Evolutionary conservation across 2,113 vertebrate species (phyloP).

Genomic region (Cairina moschata): DNA sequence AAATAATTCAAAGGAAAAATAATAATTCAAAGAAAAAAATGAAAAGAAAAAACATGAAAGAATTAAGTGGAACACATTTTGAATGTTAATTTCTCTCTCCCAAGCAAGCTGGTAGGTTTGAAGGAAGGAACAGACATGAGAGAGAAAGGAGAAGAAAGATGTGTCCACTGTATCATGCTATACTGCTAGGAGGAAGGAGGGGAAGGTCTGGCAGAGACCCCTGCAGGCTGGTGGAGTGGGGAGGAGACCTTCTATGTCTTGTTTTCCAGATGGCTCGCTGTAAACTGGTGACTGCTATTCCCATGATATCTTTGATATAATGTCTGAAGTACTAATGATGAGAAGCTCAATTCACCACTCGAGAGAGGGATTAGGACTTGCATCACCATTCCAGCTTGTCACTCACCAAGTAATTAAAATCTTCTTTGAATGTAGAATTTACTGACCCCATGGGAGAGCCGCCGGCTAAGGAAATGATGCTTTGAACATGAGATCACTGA

Average conservation of each 20-base stretch:
- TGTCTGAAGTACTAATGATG: constrained; percentile 26
- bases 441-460: neutral
- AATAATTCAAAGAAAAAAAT: neutral
- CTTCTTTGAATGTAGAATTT: constrained; percentile 57
- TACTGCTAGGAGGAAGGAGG: neutral
- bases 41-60: neutral
- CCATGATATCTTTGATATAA: neutral
- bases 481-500: constrained; percentile 61
- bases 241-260: neutral
- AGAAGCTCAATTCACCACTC: constrained; percentile 14
- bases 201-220: neutral
- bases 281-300: constrained; percentile 7
- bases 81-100: neutral
- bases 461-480: constrained; percentile 5
- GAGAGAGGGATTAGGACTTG: constrained; percentile 28
- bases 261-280: constrained; percentile 9
- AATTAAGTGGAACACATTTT: neutral
- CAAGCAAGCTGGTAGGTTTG: neutral
- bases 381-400: constrained; percentile 30
- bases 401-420: constrained; percentile 63
- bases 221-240: neutral
- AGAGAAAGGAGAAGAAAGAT: neutral
- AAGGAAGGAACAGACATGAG: neutral
- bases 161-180: neutral
- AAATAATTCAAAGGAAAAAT: neutral